Base-by-base conservation (phyloP, 2,113 vertebrate species). In the Pristiophorus japonicus region DNA sequence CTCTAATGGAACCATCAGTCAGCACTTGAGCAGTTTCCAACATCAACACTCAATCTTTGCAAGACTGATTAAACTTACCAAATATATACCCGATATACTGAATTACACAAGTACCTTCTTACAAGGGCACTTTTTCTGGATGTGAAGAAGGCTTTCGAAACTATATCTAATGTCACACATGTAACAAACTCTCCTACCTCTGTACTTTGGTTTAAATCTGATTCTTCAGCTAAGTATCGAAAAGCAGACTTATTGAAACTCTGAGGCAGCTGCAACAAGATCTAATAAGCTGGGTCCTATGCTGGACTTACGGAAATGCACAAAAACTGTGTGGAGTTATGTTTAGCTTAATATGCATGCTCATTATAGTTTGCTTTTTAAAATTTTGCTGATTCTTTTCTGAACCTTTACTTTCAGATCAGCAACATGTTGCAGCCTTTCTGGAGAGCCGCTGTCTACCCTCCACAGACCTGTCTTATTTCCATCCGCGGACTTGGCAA, bases 1-100 rank as follows among this genome's bases (percentile, higher is more conserved):
- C 42, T 94, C 27, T 47, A 51, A 47, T 47, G 45, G 66, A 94
- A 94, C 66, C 66, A 70, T 94, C 93, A 94, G 65, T 73, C 42
- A 94, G 66, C 66, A 73, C 65, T 47, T 22, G 45, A 51, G 66
- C 42, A 18, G 93, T 51, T 51, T 94, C 93, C 93, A 94, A 70
- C 42, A 51, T 47, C 93, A 94, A 94, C 93, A 73, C 65, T 70
- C 93, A 51, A 70, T 14, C 93, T 70, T 73, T 73, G 45, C 93
- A 94, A 67, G 66, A 94, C 27, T 94, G 66, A 94, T 94, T 70
- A 94, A 94, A 70, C 45, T 94, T 94, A 94, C 93, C 66, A 70
- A 94, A 94, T 70, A 73, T 47, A 94, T 30, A 47, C 42, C 11
- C 11, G 16, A 20, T 70, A 51, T 51, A 5, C 66, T 51, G 45